These are phyloP conservation scores for Hypocryptadius cinnamomeus DNA, from an alignment of 2,113 vertebrate species.

Conservation along the genomic window DNA sequence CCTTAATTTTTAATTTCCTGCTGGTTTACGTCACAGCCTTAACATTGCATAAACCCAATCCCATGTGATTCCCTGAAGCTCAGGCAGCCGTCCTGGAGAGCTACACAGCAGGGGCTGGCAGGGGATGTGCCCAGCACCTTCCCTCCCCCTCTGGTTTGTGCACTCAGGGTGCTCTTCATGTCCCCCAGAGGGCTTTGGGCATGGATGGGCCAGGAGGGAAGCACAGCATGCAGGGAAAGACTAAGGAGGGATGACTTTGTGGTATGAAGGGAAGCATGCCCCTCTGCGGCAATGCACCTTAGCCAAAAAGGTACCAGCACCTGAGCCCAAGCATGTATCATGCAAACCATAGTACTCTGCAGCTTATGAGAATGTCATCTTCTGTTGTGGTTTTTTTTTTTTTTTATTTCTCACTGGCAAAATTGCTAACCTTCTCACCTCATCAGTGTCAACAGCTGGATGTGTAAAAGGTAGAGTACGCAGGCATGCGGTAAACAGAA, in stretches of 20 bases:
- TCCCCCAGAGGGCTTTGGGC: not conserved
- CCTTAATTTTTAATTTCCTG: slow-evolving; percentile 11
- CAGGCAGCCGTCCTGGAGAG: not conserved
- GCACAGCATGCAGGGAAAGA: not conserved
- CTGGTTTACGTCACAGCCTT: not conserved
- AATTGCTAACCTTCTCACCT: slow-evolving; percentile 20
- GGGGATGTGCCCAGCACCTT: not conserved
- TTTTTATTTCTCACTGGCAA: not conserved
- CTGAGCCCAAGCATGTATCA: not conserved
- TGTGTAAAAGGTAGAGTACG: not conserved
- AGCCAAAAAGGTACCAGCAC: not conserved
- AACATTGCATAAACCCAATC: not conserved
- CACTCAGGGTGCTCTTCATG: not conserved
- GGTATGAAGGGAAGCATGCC: not conserved
- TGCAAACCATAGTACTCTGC: not conserved
- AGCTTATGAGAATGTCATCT: not conserved
- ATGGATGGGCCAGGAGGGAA: not conserved
- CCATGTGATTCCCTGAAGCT: not conserved
- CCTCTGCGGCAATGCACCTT: not conserved
- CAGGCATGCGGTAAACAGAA: not conserved
- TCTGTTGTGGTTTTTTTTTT: not conserved
- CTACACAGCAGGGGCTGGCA: not conserved
- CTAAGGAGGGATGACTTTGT: not conserved
- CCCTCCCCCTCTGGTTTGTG: not conserved
- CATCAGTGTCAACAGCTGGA: not conserved